Evolutionary conservation across 2,888 invertebrate genomes (phyloP), one percentile per base, ranked within the genome.

Genomic region (Drosophila histrio): DNA sequence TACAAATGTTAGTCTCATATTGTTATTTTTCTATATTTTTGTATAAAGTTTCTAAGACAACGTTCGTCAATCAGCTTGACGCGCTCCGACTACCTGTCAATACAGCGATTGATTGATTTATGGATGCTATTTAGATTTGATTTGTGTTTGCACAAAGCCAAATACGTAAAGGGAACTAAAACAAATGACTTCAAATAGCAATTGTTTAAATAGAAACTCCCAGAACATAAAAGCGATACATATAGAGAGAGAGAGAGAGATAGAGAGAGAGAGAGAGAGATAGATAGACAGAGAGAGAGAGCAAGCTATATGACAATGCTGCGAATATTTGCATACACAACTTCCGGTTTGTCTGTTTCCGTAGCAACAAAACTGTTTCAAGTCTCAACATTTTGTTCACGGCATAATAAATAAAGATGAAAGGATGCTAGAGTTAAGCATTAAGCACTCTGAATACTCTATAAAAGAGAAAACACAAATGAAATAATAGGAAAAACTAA

Each of bases 51-150:
- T 54, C 52, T 21, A 43, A 62, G 82, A 67, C 66, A 72, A 67
- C 50, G 61, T 50, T 67, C 68, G 88, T 87, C 88, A 61, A 41
- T 71, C 62, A 61, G 56, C 32, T 47, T 61, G 60, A 53, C 63
- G 46, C 56, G 65, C 66, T 75, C 60, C 39, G 72, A 70, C 70
- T 82, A 67, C 39, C 72, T 75, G 79, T 79, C 79, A 79, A 57
- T 69, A 49, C 28, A 36, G 58, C 67, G 56, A 79, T 77, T 88
- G 84, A 84, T 88, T 86, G 89, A 86, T 86, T 89, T 89, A 86
- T 89, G 88, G 66, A 71, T 79, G 74, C 66, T 72, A 88, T 87
- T 87, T 65, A 59, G 66, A 67, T 70, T 60, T 79, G 73, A 72
- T 83, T 83, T 79, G 69, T 79, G 77, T 68, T 69, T 65, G 59